Conservation (phyloP, 2,888 invertebrate genomes). For the Osedax fenrisi region DNA sequence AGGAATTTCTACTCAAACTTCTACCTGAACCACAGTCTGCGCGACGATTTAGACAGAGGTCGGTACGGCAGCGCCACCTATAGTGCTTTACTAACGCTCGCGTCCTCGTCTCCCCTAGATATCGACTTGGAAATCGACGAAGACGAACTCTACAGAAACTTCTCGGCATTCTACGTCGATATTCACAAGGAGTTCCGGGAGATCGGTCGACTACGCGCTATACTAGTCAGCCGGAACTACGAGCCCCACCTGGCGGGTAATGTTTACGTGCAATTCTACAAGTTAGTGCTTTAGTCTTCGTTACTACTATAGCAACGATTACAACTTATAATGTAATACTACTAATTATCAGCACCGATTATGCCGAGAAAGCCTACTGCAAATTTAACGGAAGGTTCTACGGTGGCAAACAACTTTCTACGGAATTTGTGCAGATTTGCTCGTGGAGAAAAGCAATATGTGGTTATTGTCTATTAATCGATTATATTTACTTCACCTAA, state of each 20-base stretch:
- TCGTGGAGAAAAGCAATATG: conserved; percentile 80
- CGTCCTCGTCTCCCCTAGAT: conserved; percentile 52
- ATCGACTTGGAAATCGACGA: conserved; percentile 71
- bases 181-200: conserved; percentile 67
- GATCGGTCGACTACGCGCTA: conserved; percentile 51
- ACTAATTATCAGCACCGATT: conserved; percentile 41
- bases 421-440: conserved; percentile 66
- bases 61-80: too few species aligned
- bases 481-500: too few species aligned
- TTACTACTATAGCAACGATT: background rate
- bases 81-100: too few species aligned
- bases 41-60: background rate
- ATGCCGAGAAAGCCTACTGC: conserved; percentile 57
- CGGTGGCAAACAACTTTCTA: conserved; percentile 68
- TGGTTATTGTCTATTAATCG: conserved; percentile 60
- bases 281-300: conserved; percentile 37
- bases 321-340: background rate
- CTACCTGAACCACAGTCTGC: background rate
- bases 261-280: conserved; percentile 69
- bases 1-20: background rate
- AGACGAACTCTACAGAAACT: conserved; percentile 66
- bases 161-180: conserved; percentile 72
- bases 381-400: conserved; percentile 74
- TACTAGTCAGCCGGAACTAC: conserved; percentile 69
- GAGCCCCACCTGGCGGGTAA: conserved; percentile 78